Base-by-base conservation (phyloP, 2,888 invertebrate species). In the Agriopis marginaria region DNA sequence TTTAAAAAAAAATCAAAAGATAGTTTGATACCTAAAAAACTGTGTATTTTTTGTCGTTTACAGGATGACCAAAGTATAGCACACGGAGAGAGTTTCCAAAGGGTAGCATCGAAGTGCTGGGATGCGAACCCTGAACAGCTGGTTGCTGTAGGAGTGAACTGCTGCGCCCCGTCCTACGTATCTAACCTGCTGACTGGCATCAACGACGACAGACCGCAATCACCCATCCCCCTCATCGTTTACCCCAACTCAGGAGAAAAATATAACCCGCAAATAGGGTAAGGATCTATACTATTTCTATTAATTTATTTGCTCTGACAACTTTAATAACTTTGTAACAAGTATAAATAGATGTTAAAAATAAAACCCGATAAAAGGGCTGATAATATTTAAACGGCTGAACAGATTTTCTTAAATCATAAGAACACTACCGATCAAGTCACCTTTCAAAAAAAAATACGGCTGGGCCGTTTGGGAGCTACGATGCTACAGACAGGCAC, bases 241-340 rank as follows among this genome's bases (percentile, higher is more conserved):
- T 99, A 99, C 90, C 98, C 99, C 5, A 99, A 99, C 88, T 98
- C 98, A 81, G 99, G 99, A 63, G 98, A 98, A 89, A 95, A 95
- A 83, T 98, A 97, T 93, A 95, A 95, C 80, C 95, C 96, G 65
- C 95, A 95, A 82, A 95, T 95, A 82, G 96, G 96, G 96, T 96
- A 93, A 92, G 95, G 32, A 23, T 9, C 39, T 32, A 32, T 10
- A 7, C 14, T 7, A 17, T 56, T 40, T 51, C 2, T 5, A 32
- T 32, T 32, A 3, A 32, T 32, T 32, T 32, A 32, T 32, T 32
- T 32, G 32, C 32, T 5, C 32, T 32, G 32, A 32, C 32, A 32
- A 4, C 32, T 32, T 1, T 3, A 32, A 32, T 32, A 32, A 32
- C 32, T 3, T 32, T 32, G 32, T 50, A 45, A 10, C 45, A 45